Base-by-base conservation (phyloP, 1,140 invertebrate genomes). In the Anastrepha ludens region DNA sequence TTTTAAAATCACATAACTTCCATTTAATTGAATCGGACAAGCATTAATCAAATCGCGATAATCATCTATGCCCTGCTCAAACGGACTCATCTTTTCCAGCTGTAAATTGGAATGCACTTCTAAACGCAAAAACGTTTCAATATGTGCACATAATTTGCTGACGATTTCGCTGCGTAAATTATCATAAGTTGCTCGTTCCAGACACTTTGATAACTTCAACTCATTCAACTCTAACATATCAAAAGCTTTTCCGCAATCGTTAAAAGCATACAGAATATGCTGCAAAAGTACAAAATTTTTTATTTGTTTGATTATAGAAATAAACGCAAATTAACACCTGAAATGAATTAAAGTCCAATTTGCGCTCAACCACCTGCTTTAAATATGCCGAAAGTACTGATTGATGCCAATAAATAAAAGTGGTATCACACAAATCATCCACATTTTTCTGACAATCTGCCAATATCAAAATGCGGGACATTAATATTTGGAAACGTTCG, bases 51-150 rank as follows among this genome's bases (percentile, higher is more conserved):
- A 93, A 86, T 92, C 92, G 8, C 93, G 91, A 47, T 94, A 92
- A 88, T 95, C 94, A 88, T 91, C 64, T 8, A 86, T 88, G 1
- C 62, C 86, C 39, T 92, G 85, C 7, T 91, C 88, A 29, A 93
- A 93, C 7, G 92, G 92, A 58, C 91, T 89, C 44, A 91, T 91
- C 74, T 91, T 90, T 9, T 98, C 96, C 2, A 98, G 93, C 90
- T 98, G 96, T 47, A 99, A 94, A 94, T 99, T 98, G 2, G 97
- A 96, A 94, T 99, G 98, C 39, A 97, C 98, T 88, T 98, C 97
- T 9, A 99, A 93, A 64, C 98, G 95, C 59, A 99, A 94, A 93
- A 98, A 97, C 2, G 96, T 98, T 94, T 99, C 98, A 89, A 99
- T 96, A 89, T 97, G 96, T 88, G 96, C 96, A 92, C 97, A 98